Percentiles rank a stretch among this genome's conserved stretches.
These are phyloP conservation scores for Anoncus sp. DNA, from an alignment of 2,888 invertebrate species.

Conservation along the genomic window DNA sequence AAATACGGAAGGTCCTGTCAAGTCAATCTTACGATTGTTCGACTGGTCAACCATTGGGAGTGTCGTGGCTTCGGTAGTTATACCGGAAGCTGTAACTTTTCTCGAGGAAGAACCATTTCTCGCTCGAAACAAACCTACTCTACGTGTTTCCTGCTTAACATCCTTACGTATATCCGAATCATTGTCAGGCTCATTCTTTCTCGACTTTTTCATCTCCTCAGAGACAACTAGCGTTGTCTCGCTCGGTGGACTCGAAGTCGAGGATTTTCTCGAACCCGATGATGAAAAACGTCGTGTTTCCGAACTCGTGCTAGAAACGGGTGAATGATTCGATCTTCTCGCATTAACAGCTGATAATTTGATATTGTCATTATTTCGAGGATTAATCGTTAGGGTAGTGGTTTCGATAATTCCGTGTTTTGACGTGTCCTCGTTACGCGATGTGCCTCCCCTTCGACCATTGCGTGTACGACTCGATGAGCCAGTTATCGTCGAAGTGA, in stretches of 20 bases:
- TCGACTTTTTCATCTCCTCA: not conserved
- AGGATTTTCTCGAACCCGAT: conserved; percentile 26
- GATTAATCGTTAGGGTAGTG: conserved; percentile 46
- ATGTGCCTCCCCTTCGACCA: conserved; percentile 45
- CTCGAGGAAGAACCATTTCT: conserved; percentile 40
- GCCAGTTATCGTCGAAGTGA: conserved; percentile 59
- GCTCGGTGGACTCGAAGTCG: conserved; percentile 14
- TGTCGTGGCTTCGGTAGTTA: conserved; percentile 17
- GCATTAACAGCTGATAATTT: conserved; percentile 25
- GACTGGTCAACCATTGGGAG: conserved; percentile 17
- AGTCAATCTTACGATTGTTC: conserved; percentile 50
- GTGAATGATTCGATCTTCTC: conserved; percentile 32
- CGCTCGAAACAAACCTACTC: conserved; percentile 43
- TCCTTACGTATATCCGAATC: conserved; percentile 25
- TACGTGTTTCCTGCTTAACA: conserved; percentile 32
- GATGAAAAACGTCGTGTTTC: conserved; percentile 31
- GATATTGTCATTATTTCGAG: conserved; percentile 53
- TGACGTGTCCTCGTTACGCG: conserved; percentile 40
- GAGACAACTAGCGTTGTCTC: not conserved
- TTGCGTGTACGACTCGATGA: conserved; percentile 56
- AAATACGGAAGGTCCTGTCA: conserved; percentile 63
- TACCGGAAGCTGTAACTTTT: conserved; percentile 8
- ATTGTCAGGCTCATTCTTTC: conserved; percentile 17
- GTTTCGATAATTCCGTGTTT: conserved; percentile 54
- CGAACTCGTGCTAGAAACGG: conserved; percentile 21